Percentiles rank a stretch among this genome's conserved stretches.
These are phyloP conservation scores for Marronus borbonicus DNA, from an alignment of 2,888 invertebrate species.

Conservation along the genomic window DNA sequence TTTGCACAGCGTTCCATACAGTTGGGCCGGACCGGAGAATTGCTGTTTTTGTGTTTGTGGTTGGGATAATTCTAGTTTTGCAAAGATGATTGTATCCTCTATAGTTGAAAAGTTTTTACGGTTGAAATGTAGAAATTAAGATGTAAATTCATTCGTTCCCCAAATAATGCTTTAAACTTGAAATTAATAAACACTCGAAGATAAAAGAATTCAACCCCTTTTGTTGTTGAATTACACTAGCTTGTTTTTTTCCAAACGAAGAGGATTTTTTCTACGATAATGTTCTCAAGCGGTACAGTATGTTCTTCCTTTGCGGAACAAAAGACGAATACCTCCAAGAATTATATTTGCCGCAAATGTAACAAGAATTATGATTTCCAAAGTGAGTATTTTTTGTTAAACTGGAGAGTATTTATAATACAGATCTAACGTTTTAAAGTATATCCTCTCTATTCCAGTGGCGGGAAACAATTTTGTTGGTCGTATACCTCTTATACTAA, in stretches of 20 bases:
- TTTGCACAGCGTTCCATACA: too few species aligned
- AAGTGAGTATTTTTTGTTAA: conserved; percentile 36
- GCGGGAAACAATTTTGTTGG: conserved; percentile 56
- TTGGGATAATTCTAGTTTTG: too few species aligned
- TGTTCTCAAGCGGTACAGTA: neutral
- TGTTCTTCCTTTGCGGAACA: neutral
- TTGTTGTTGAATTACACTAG: too few species aligned
- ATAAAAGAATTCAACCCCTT: too few species aligned
- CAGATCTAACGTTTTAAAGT: neutral
- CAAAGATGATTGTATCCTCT: too few species aligned
- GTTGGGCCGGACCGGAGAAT: too few species aligned
- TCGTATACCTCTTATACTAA: conserved; percentile 74
- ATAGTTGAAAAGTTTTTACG: too few species aligned
- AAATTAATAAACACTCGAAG: too few species aligned
- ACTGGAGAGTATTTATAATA: neutral
- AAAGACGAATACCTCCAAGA: neutral
- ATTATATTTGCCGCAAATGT: conserved; percentile 48
- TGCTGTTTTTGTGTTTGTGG: too few species aligned
- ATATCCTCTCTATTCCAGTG: conserved; percentile 54
- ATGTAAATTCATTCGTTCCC: neutral
- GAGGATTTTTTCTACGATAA: neutral
- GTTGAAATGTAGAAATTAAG: too few species aligned
- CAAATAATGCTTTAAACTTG: too few species aligned
- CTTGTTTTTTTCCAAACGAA: neutral
- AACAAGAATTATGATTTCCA: conserved; percentile 48